phyloP scores from a whole-genome alignment of 2,888 invertebrate genomes.

The Ophioninae sp. region DNA sequence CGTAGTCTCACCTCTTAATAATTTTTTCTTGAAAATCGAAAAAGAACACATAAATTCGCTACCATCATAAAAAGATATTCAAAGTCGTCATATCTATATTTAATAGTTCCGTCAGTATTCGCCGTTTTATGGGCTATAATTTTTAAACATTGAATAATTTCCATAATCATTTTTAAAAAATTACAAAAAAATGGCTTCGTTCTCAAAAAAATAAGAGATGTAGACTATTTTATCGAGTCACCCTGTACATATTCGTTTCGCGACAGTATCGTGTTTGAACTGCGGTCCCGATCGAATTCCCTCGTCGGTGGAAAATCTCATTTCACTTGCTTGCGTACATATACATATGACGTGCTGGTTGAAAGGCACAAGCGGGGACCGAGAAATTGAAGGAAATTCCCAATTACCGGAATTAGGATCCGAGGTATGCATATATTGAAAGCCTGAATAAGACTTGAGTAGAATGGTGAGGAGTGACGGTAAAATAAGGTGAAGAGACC shows the following conservation, averaged over 20 bases:
- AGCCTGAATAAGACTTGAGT: constrained; percentile 42
- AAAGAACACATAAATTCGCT: too few relatives aligned
- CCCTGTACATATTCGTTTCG: constrained; percentile 13
- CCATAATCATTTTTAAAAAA: too few relatives aligned
- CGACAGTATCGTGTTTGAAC: constrained; percentile 35
- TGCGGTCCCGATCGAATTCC: constrained; percentile 28
- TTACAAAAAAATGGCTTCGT: too few relatives aligned
- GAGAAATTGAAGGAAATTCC: constrained; percentile 75
- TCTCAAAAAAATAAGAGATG: background rate
- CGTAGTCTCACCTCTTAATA: too few relatives aligned
- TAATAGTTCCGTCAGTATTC: too few relatives aligned
- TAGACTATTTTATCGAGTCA: background rate
- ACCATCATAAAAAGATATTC: too few relatives aligned
- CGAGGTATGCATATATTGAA: constrained; percentile 47
- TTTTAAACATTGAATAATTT: too few relatives aligned
- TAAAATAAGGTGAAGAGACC: constrained; percentile 7
- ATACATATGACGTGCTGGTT: constrained; percentile 12
- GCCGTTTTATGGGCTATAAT: too few relatives aligned
- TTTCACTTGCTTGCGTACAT: constrained; percentile 59
- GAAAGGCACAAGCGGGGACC: constrained; percentile 13
- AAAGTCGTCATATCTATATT: too few relatives aligned
- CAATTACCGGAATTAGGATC: constrained; percentile 73
- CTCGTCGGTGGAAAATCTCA: constrained; percentile 64
- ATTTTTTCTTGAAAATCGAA: too few relatives aligned
- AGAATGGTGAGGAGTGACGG: constrained; percentile 8